Evolutionary conservation across 2,888 invertebrate species (phyloP).

Genomic region (Platypus cylindrus): DNA sequence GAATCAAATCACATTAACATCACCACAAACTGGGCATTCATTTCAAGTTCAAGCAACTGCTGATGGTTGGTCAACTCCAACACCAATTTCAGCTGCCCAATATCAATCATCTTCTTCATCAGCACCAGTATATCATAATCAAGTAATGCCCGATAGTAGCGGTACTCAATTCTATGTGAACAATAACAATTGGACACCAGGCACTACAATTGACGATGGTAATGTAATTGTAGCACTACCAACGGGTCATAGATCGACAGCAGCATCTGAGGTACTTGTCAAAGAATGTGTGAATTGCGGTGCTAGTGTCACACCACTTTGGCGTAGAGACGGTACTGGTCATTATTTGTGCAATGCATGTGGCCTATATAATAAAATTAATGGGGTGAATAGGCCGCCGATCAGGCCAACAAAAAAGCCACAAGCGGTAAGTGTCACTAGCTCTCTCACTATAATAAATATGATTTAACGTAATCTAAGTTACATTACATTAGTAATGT

Average conservation of each 20-base stretch:
- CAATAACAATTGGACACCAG: slow-evolving; percentile 16
- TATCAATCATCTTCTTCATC: slow-evolving; percentile 20
- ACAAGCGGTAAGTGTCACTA: slow-evolving; percentile 41
- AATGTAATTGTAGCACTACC: slow-evolving; percentile 5
- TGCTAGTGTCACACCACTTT: slow-evolving; percentile 59
- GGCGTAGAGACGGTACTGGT: slow-evolving; percentile 77
- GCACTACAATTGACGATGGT: slow-evolving; percentile 15
- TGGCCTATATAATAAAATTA: slow-evolving; percentile 47
- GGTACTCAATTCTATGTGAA: slow-evolving; percentile 9
- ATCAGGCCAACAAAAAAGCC: slow-evolving; percentile 56
- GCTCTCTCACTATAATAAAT: too few species aligned
- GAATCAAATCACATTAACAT: slow-evolving; percentile 44
- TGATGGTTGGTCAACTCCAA: slow-evolving; percentile 6
- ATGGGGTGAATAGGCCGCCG: slow-evolving; percentile 63
- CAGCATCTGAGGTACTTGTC: slow-evolving; percentile 39
- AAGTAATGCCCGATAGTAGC: slow-evolving; percentile 15
- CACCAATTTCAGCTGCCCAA: slow-evolving; percentile 10
- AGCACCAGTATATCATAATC: slow-evolving; percentile 19
- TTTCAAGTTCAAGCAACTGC: slow-evolving; percentile 17
- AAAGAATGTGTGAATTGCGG: slow-evolving; percentile 62
- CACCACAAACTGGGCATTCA: slow-evolving; percentile 35
- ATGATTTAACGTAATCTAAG: too few species aligned
- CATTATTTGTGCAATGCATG: slow-evolving; percentile 84
- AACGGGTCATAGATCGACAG: background rate
- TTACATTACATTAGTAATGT: too few species aligned